Percentiles rank a stretch among this genome's conserved stretches.
phyloP scores from a whole-genome alignment of 92 coral and sea anemone genomes.

The Umimayanthus kanabou region DNA sequence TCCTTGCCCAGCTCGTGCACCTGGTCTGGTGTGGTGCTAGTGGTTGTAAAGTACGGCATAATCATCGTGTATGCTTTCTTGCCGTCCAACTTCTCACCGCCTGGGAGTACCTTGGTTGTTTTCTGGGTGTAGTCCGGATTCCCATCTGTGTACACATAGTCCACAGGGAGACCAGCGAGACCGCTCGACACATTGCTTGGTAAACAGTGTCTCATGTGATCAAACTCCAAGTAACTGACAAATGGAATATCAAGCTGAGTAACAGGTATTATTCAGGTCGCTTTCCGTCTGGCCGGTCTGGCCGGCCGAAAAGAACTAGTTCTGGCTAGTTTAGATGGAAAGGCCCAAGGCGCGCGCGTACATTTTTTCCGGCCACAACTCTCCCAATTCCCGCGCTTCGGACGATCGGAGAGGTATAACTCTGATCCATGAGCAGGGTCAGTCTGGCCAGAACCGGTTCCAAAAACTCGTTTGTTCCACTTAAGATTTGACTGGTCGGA shows the following conservation, averaged over 20 bases:
- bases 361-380: too few relatives aligned
- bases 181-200: conserved; percentile 84
- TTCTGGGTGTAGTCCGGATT: conserved; percentile 28
- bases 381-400: too few relatives aligned
- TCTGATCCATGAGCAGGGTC: too few relatives aligned
- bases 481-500: too few relatives aligned
- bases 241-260: background rate
- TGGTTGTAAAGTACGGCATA: conserved; percentile 77
- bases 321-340: too few relatives aligned
- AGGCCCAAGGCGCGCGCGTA: too few relatives aligned
- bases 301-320: too few relatives aligned
- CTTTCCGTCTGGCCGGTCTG: too few relatives aligned
- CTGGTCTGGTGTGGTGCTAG: conserved; percentile 58
- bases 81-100: conserved; percentile 67
- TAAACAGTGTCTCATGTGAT: conserved; percentile 67
- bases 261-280: too few relatives aligned
- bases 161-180: conserved; percentile 68
- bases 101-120: conserved; percentile 69
- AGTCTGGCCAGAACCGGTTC: too few relatives aligned
- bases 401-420: too few relatives aligned
- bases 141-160: conserved; percentile 64
- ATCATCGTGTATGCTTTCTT: conserved; percentile 69
- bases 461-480: too few relatives aligned
- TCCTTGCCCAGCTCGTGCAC: conserved; percentile 71
- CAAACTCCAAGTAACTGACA: conserved; percentile 66